phyloP scores from a whole-genome alignment of 2,113 vertebrate species.

The Heterocephalus glaber region DNA sequence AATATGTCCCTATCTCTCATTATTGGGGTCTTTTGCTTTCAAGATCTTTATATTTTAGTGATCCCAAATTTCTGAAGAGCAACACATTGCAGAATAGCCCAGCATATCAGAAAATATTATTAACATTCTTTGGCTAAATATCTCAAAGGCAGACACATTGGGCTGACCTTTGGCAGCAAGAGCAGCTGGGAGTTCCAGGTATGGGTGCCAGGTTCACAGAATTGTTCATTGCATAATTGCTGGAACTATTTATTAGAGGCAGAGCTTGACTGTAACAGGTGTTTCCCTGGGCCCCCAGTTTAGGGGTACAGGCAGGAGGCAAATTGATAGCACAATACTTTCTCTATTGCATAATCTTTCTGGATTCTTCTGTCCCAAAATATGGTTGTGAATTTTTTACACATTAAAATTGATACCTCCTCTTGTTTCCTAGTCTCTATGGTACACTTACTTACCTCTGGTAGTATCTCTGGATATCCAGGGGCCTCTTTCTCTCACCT shows the following conservation, averaged over 20 bases:
- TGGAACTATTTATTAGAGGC: slow-evolving; percentile 64
- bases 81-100: background rate
- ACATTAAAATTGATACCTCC: background rate
- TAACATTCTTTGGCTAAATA: slow-evolving; percentile 69
- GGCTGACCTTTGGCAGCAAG: slow-evolving; percentile 70
- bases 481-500: background rate
- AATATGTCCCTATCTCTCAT: background rate
- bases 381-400: background rate
- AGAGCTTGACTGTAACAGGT: slow-evolving; percentile 21
- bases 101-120: slow-evolving; percentile 72
- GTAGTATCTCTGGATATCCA: background rate
- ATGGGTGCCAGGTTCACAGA: slow-evolving; percentile 42
- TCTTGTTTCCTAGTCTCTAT: background rate
- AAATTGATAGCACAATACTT: background rate
- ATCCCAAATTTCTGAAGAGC: slow-evolving; percentile 33
- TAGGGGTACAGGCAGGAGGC: background rate
- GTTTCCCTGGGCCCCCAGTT: background rate
- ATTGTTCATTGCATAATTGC: slow-evolving; percentile 29
- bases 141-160: slow-evolving; percentile 71
- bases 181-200: slow-evolving; percentile 76
- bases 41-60: slow-evolving; percentile 30
- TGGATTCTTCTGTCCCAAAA: background rate
- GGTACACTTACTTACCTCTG: background rate
- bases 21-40: slow-evolving; percentile 17
- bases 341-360: background rate